phyloP scores from a whole-genome alignment of 2,113 vertebrate genomes.

The Chelonoidis abingdonii region DNA sequence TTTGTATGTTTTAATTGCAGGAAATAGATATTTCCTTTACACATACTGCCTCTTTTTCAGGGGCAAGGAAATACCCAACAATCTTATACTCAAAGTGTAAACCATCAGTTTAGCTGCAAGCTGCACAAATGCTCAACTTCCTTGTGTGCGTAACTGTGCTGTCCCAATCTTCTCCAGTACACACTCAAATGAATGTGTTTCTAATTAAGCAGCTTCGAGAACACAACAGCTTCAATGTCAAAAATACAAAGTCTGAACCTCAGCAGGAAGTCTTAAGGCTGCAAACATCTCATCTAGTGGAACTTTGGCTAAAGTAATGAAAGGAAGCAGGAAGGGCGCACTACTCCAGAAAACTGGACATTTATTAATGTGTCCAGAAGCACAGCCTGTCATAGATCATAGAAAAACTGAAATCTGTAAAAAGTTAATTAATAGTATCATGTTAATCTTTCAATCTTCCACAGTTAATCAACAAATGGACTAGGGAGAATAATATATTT shows the following conservation, averaged over 20 bases:
- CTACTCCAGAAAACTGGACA: constrained; percentile 70
- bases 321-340: constrained; percentile 78
- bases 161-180: constrained; percentile 58
- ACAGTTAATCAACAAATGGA: constrained; percentile 55
- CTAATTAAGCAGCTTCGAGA: constrained; percentile 81
- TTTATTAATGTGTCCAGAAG: constrained; percentile 65
- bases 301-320: constrained; percentile 76
- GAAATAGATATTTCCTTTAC: constrained; percentile 25
- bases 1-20: neutral
- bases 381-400: constrained; percentile 54
- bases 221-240: constrained; percentile 77
- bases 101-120: constrained; percentile 63
- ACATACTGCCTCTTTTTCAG: constrained; percentile 54
- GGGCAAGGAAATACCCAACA: constrained; percentile 15
- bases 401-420: constrained; percentile 37
- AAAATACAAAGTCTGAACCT: constrained; percentile 75
- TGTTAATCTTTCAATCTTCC: constrained; percentile 37
- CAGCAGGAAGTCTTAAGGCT: constrained; percentile 82
- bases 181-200: constrained; percentile 78
- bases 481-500: constrained; percentile 42
- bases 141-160: constrained; percentile 61
- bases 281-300: constrained; percentile 79
- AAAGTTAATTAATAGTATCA: constrained; percentile 58
- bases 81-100: constrained; percentile 28
- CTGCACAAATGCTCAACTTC: constrained; percentile 73